Percentiles rank a stretch among this genome's conserved stretches.
phyloP scores from a whole-genome alignment of 2,113 vertebrate genomes.

The Forbesichthys papilliferus region DNA sequence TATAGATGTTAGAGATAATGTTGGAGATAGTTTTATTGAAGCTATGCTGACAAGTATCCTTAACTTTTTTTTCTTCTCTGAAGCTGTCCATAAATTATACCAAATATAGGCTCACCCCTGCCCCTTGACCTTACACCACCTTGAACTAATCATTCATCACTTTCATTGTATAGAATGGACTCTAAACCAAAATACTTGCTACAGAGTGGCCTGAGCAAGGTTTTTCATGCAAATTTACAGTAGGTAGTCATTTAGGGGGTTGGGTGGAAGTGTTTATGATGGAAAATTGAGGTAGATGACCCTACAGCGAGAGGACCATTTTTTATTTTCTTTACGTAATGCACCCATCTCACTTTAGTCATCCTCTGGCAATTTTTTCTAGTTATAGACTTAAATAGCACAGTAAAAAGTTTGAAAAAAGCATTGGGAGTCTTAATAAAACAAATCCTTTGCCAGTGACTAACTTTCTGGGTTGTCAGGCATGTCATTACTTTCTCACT shows the following conservation, averaged over 20 bases:
- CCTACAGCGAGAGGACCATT: neutral
- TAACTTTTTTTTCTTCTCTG: slow-evolving; percentile 30
- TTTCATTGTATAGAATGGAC: neutral
- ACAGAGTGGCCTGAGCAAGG: slow-evolving; percentile 4
- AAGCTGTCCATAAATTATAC: neutral
- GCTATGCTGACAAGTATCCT: slow-evolving; percentile 23
- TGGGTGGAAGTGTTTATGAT: neutral
- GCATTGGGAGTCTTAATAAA: no score
- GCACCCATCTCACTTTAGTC: neutral
- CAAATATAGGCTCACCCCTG: neutral
- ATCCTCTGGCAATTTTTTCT: neutral
- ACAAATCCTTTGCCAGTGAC: no score
- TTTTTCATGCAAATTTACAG: neutral
- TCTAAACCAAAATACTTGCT: neutral
- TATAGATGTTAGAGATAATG: slow-evolving; percentile 36
- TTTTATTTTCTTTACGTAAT: no score
- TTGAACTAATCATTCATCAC: slow-evolving; percentile 26
- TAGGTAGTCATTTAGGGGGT: neutral
- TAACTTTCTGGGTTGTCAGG: no score
- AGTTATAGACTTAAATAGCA: neutral
- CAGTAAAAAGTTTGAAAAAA: no score
- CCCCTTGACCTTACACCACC: neutral
- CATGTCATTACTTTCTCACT: no score
- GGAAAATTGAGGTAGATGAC: slow-evolving; percentile 1
- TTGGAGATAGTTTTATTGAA: slow-evolving; percentile 26